Conservation (phyloP, 2,113 vertebrate species). For the Cavia porcellus region DNA sequence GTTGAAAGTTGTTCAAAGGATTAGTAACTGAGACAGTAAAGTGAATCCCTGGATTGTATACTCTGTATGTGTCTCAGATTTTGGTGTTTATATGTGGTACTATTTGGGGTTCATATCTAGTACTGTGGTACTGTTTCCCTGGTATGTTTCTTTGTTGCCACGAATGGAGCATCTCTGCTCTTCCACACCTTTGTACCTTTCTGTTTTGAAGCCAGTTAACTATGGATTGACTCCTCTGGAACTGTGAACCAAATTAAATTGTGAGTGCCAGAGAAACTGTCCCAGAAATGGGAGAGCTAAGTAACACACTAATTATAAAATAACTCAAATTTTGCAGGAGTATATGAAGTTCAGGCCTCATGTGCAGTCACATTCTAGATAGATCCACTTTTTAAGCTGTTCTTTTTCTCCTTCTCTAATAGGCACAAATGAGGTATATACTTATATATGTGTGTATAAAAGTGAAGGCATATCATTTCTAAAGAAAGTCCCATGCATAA, state of each 20-base stretch:
- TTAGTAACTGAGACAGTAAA: too few relatives aligned
- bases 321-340: not conserved
- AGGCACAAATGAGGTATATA: accelerated
- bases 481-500: not conserved
- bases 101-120: too few relatives aligned
- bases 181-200: not conserved
- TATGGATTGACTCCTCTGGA: not conserved
- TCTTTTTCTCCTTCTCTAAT: not conserved
- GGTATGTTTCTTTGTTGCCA: not conserved
- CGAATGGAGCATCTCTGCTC: not conserved
- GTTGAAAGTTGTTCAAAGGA: not conserved
- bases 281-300: not conserved
- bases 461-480: not conserved
- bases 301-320: not conserved
- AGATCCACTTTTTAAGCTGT: not conserved
- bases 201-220: not conserved
- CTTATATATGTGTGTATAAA: accelerated
- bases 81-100: not conserved
- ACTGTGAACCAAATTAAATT: not conserved
- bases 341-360: not conserved
- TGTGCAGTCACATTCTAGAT: not conserved
- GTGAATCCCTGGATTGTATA: too few relatives aligned
- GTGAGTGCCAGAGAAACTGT: not conserved
- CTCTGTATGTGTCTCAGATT: not conserved
- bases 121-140: not conserved